Conservation (phyloP, 2,888 invertebrate genomes). For the Biston stratarius region DNA sequence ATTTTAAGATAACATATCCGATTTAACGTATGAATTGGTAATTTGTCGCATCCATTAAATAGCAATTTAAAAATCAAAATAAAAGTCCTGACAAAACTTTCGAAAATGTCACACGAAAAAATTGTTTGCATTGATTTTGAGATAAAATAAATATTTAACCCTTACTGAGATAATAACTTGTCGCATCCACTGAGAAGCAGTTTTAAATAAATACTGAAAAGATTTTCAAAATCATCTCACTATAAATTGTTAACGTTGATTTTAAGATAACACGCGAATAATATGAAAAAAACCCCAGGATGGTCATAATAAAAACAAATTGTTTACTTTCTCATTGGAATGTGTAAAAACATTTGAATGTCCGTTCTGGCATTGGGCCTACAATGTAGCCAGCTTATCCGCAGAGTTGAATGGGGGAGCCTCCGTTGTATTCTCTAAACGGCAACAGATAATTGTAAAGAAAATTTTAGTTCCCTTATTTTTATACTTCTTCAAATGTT, state of each 20-base stretch:
- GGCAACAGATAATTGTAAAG: neutral
- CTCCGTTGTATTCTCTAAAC: neutral
- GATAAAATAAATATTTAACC: no score
- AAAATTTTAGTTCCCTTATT: neutral
- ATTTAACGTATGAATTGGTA: no score
- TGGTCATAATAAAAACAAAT: constrained; percentile 14
- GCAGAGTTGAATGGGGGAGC: neutral
- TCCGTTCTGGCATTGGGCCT: constrained; percentile 3
- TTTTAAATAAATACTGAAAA: neutral
- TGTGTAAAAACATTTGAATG: constrained; percentile 20
- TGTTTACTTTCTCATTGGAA: constrained; percentile 29
- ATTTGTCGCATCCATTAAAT: no score
- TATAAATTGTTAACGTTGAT: constrained; percentile 5
- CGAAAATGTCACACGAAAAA: no score
- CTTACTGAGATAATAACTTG: no score
- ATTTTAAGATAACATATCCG: no score
- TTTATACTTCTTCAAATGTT: neutral
- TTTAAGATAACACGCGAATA: constrained; percentile 10
- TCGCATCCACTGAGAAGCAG: no score
- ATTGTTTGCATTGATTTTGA: no score
- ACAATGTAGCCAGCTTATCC: neutral
- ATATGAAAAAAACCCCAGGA: constrained; percentile 25
- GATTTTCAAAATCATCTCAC: neutral
- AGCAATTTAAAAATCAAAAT: no score
- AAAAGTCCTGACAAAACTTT: no score